These are phyloP conservation scores for Oncorhynchus mykiss DNA, from an alignment of 2,113 vertebrate genomes.

Conservation along the genomic window DNA sequence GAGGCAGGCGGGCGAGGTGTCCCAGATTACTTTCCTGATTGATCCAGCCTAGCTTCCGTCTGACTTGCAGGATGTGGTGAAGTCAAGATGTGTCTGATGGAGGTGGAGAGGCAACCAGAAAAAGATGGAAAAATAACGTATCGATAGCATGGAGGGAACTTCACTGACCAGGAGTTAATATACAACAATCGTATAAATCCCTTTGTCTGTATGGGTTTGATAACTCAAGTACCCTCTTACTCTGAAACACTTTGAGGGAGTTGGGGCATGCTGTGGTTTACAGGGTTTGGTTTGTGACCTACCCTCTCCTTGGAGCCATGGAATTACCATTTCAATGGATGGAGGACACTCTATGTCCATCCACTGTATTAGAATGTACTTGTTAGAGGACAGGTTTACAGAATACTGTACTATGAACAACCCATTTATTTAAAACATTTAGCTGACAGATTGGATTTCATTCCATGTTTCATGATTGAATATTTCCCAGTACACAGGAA, in stretches of 20 bases:
- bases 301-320: no score
- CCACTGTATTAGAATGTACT: no score
- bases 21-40: slow-evolving; percentile 77
- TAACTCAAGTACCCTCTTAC: slow-evolving; percentile 39
- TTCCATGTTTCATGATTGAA: no score
- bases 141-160: slow-evolving; percentile 66
- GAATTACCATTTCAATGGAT: no score
- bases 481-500: no score
- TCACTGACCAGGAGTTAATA: slow-evolving; percentile 63
- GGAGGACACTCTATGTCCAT: no score
- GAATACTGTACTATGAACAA: no score
- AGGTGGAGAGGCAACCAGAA: slow-evolving; percentile 47
- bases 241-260: slow-evolving; percentile 21
- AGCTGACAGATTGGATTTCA: no score
- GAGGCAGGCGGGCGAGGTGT: slow-evolving; percentile 69
- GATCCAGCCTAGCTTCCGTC: slow-evolving; percentile 71
- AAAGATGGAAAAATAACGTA: slow-evolving; percentile 69
- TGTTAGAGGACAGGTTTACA: no score
- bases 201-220: slow-evolving; percentile 59
- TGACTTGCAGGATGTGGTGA: slow-evolving; percentile 70
- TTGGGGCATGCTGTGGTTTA: not conserved
- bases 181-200: slow-evolving; percentile 70
- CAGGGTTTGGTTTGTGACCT: no score
- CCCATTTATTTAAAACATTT: no score
- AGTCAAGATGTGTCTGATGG: slow-evolving; percentile 42